These are phyloP conservation scores for Cinclus cinclus DNA, from an alignment of 2,113 vertebrate genomes.

Conservation along the genomic window DNA sequence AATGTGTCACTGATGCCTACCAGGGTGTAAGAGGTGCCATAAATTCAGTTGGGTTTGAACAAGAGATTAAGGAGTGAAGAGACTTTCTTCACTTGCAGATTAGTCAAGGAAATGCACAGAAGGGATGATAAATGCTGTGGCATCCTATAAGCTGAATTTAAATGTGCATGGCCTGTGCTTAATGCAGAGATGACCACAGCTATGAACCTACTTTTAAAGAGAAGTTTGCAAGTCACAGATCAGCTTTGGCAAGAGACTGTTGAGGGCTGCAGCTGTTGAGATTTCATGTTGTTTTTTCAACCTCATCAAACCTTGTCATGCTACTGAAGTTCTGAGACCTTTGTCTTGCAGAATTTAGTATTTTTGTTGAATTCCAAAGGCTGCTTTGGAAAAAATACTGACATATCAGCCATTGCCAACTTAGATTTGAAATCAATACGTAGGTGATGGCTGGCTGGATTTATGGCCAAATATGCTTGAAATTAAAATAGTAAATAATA, in stretches of 20 bases:
- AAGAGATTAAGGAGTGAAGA: neutral
- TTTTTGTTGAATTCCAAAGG: neutral
- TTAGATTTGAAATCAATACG: neutral
- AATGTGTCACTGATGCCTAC: neutral
- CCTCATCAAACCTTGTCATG: neutral
- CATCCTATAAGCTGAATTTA: neutral
- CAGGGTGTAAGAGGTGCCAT: neutral
- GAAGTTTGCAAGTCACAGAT: neutral
- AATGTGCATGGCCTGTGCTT: accelerated
- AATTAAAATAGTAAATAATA: neutral
- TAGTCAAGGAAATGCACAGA: neutral
- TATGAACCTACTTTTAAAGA: neutral
- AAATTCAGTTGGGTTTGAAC: neutral
- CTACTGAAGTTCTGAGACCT: neutral
- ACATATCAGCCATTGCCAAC: accelerated
- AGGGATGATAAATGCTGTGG: neutral
- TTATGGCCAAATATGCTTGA: neutral
- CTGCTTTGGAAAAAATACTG: neutral
- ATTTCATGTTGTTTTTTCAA: neutral
- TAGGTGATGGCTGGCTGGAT: neutral
- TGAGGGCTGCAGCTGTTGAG: neutral
- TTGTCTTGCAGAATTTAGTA: neutral
- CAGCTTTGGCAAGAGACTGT: neutral
- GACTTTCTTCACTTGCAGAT: neutral
- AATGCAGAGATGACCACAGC: neutral